Evolutionary conservation across 2,113 vertebrate species (phyloP), one percentile per base, ranked within the genome.

Genomic region (Oncorhynchus keta): DNA sequence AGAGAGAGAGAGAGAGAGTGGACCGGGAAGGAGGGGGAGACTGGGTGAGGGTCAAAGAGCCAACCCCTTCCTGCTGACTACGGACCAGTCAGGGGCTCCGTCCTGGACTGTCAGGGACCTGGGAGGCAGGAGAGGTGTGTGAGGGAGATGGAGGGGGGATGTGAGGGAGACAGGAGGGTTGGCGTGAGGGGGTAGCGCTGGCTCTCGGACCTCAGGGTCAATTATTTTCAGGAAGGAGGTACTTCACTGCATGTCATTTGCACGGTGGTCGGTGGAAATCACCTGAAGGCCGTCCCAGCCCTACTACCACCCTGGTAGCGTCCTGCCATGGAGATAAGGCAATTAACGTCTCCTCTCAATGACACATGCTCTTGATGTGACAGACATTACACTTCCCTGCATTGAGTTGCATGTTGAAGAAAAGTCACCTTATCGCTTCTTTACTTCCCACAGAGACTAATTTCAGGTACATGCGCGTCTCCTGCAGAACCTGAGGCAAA

Each of bases 211-310:
- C 88, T 86, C 76, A 86, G 91, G 92, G 91, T 93, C 92, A 93
- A 91, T 92, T 93, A 92, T 92, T 86, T 88, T 76, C 51, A 73
- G 78, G 86, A 90, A 91, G 89, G 90, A 92, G 92, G 90, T 87
- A 84, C 84, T 76, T 88, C 90, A 82, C 87, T 92, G 90, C 91
- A 93, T 92, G 90, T 94, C 90, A 92, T 93, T 92, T 93, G 86
- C 91, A 88, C 88, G 87, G 84, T 85, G 79, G 90, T 55, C 87
- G 84, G 74, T 85, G 86, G 83, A 22, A 22, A 62, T n/a, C n/a
- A 62, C n/a, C 59, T 62, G 59, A 16, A 62, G 4, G 51, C 51
- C 51, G 5, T 55, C 16, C 51, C 51, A 55, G 51, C 51, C 16
- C 51, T 18, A 3, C 51, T 18, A 1, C 51, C 51, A 0, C 51